Conservation (phyloP, 2,113 vertebrate genomes). For the Cygnus buccinator region DNA sequence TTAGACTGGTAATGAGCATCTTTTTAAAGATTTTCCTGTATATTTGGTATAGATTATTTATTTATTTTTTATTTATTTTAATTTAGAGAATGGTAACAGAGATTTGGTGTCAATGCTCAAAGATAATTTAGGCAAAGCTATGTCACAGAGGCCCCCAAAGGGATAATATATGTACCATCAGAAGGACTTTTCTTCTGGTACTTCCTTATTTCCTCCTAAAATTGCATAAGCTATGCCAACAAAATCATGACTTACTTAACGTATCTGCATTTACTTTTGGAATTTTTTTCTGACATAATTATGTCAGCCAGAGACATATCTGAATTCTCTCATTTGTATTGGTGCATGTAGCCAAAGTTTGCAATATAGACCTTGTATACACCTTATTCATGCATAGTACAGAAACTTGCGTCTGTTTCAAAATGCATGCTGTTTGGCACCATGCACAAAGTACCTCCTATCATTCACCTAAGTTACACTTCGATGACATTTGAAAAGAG, state of each 20-base stretch:
- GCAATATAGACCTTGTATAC: not conserved
- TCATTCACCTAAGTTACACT: not conserved
- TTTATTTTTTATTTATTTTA: not conserved
- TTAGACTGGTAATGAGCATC: not conserved
- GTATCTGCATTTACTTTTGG: not conserved
- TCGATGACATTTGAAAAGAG: not conserved
- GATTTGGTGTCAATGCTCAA: not conserved
- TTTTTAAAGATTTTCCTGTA: not conserved
- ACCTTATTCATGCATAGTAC: not conserved
- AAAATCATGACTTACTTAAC: not conserved
- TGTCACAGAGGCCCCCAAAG: not conserved
- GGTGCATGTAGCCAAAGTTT: not conserved
- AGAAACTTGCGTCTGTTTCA: not conserved
- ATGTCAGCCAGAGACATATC: not conserved
- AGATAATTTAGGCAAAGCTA: not conserved
- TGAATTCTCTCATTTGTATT: not conserved
- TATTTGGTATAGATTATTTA: rapidly evolving
- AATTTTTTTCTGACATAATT: not conserved
- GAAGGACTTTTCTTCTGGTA: not conserved
- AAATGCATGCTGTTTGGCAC: not conserved
- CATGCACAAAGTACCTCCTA: not conserved
- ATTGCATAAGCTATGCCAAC: not conserved
- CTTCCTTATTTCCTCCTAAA: not conserved
- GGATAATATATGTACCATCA: not conserved
- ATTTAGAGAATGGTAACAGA: not conserved